phyloP scores from a whole-genome alignment of 2,113 vertebrate species.

The Microcebus murinus region DNA sequence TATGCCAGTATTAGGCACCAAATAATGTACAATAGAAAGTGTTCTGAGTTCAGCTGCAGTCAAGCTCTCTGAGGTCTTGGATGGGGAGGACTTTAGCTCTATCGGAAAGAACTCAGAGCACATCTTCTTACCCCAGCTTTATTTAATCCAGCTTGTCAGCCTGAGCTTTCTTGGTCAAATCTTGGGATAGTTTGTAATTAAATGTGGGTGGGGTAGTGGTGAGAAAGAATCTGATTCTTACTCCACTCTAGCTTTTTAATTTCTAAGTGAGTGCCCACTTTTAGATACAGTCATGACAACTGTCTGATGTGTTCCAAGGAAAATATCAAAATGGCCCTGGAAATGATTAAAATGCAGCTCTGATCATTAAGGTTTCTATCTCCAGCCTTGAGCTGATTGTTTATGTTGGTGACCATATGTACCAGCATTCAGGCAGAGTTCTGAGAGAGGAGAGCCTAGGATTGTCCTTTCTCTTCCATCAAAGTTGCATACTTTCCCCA shows the following conservation, averaged over 20 bases:
- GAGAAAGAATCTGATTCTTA: conserved; percentile 35
- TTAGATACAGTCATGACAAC: neutral
- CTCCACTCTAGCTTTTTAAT: conserved; percentile 25
- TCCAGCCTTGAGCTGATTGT: neutral
- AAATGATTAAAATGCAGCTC: neutral
- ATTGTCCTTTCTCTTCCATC: neutral
- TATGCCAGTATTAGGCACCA: neutral
- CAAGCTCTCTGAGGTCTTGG: neutral
- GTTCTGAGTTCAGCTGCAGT: neutral
- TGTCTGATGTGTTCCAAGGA: neutral
- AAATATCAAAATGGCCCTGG: neutral
- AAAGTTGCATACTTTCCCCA: neutral
- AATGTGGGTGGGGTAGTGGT: conserved; percentile 19
- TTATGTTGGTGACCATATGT: neutral
- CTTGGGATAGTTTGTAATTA: conserved; percentile 59
- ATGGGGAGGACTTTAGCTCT: neutral
- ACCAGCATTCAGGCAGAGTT: neutral
- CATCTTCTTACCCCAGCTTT: neutral
- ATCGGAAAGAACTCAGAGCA: neutral
- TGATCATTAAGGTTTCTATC: neutral
- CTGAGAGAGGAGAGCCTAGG: neutral
- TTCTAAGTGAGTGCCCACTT: neutral
- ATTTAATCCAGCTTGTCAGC: neutral
- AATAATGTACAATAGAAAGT: neutral
- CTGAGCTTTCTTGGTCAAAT: conserved; percentile 56